Conservation (phyloP, 92 coral and sea anemone genomes). For the Micromussa lordhowensis region DNA sequence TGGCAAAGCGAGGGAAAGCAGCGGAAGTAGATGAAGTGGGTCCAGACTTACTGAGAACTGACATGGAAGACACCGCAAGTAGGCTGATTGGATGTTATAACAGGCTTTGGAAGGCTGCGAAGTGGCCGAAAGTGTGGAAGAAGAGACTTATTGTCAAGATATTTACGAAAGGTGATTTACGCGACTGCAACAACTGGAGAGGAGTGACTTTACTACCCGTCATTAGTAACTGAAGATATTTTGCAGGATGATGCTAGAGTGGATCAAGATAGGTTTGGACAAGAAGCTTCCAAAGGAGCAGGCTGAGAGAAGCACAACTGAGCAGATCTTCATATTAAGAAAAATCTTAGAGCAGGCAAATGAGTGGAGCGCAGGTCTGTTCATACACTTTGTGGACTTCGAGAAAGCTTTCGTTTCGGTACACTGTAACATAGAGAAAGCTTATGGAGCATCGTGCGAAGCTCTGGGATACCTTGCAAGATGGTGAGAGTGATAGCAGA, state of each 20-base stretch:
- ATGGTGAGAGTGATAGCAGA: too few species aligned
- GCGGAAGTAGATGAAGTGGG: too few species aligned
- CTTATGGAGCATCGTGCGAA: too few species aligned
- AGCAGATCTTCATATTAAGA: too few species aligned
- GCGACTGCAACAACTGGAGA: constrained; percentile 4
- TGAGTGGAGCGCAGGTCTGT: background rate
- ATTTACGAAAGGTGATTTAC: constrained; percentile 44
- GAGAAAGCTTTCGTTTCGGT: constrained; percentile 32
- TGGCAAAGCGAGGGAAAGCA: too few species aligned
- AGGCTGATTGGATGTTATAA: background rate
- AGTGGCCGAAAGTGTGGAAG: constrained; percentile 30
- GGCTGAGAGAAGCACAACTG: constrained; percentile 21
- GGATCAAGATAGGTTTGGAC: constrained; percentile 41
- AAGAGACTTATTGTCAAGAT: constrained; percentile 36
- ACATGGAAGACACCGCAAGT: background rate
- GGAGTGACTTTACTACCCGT: too few species aligned
- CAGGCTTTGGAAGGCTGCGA: constrained; percentile 8
- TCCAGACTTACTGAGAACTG: background rate
- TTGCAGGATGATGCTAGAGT: constrained; percentile 17
- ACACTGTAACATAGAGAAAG: too few species aligned
- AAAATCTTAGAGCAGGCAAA: background rate
- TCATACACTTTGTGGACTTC: constrained; percentile 17
- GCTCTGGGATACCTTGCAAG: too few species aligned
- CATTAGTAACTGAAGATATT: too few species aligned
- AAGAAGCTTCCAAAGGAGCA: constrained; percentile 35